These are phyloP conservation scores for Saccopteryx leptura DNA, from an alignment of 2,113 vertebrate genomes.

Conservation along the genomic window DNA sequence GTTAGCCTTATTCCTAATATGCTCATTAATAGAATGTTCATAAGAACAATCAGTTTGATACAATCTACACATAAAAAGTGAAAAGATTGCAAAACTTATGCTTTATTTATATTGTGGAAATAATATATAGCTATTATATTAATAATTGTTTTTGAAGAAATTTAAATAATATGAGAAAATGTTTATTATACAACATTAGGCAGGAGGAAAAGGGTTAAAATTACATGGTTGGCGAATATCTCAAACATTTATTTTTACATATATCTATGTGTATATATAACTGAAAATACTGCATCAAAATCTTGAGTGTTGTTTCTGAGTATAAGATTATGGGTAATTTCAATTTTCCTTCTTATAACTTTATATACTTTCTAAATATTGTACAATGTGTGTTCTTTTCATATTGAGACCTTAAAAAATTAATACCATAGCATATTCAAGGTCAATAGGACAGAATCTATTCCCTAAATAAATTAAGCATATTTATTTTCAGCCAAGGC, in stretches of 20 bases:
- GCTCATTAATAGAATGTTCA: background rate
- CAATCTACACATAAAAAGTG: slow-evolving; percentile 28
- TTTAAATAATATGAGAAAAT: slow-evolving; percentile 8
- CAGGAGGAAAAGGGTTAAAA: background rate
- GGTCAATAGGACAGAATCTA: background rate
- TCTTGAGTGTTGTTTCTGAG: background rate
- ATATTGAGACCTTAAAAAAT: background rate
- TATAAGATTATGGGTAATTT: background rate
- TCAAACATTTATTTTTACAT: background rate
- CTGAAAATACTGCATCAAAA: background rate
- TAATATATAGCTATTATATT: background rate
- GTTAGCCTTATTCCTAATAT: background rate
- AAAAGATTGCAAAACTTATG: background rate
- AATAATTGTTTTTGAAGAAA: slow-evolving; percentile 37
- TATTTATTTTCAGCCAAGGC: background rate
- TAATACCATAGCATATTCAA: background rate
- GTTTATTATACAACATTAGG: slow-evolving; percentile 18
- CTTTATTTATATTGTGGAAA: background rate
- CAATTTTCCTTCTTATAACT: slow-evolving; percentile 13
- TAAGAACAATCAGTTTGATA: slow-evolving; percentile 48
- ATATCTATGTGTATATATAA: background rate
- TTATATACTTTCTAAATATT: slow-evolving; percentile 20
- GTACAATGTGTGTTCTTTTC: background rate
- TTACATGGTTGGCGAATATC: background rate
- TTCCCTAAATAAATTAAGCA: slow-evolving; percentile 1